Base-by-base conservation (phyloP, 2,113 vertebrate genomes). In the Polyodon spathula region DNA sequence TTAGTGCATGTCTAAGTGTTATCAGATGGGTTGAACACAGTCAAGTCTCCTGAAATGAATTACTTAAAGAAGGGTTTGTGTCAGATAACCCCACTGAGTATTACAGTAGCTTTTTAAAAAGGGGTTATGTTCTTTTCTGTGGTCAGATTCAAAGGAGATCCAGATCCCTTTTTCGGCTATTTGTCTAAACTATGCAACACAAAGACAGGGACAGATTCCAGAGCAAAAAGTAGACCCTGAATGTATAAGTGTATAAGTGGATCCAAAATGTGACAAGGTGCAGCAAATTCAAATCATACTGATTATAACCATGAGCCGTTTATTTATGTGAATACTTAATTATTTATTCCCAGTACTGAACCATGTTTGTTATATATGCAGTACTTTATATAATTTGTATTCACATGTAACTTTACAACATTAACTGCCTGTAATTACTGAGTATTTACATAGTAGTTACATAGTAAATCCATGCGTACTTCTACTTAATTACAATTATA, bases 11-110 rank as follows among this genome's bases (percentile, higher is more conserved):
- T 76, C 81, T 87, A 82, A 88, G 77, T 79, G 75, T 77, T 83
- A 82, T 86, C 84, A 86, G 81, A 77, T 86, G 85, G 72, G 75
- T 78, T 73, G 78, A 80, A 82, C 78, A 79, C 75, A 76, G 71
- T 79, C 62, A 61, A 81, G 81, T 84, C 78, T 71, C n/a, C 56
- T 58, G 58, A 66, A 64, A 62, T 41, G 39, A 46, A 39, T 61
- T 61, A 56, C 60, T 59, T 64, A 52, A 14, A 16, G 69, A 71
- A 63, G 43, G 54, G 56, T 60, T 73, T 69, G 76, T 74, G 73
- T 73, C 72, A 86, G 75, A 82, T 76, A 68, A 61, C 40, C 71
- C 81, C 73, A 71, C 40, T 60, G 74, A 76, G 72, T 76, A 81
- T 78, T 83, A 81, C 81, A 83, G 77, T 79, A 76, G 67, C 66